Conservation (phyloP, 2,888 invertebrate genomes). For the Hipparchia semele region DNA sequence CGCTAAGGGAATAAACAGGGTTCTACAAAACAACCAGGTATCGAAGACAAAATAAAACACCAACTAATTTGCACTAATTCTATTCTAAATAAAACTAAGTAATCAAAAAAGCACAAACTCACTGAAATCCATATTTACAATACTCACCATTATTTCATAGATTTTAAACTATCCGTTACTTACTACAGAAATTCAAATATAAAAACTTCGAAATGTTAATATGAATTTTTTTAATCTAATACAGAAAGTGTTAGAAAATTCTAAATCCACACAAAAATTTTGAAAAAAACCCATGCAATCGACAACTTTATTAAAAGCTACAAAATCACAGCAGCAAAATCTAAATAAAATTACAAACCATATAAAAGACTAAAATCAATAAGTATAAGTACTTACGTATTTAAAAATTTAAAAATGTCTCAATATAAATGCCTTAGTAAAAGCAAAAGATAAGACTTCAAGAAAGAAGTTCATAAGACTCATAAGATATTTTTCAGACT, state of each 20-base stretch:
- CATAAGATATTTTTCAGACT: not conserved
- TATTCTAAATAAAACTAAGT: conserved; percentile 33
- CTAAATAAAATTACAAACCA: not conserved
- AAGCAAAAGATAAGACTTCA: not conserved
- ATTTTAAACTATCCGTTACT: not conserved
- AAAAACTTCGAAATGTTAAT: not conserved
- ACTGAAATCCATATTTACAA: not conserved
- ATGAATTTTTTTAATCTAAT: not conserved
- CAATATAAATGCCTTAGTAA: not conserved
- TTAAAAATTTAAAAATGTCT: not conserved
- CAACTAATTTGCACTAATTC: conserved; percentile 39
- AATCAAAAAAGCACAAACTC: not conserved
- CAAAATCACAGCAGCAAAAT: not conserved
- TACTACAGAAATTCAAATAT: not conserved
- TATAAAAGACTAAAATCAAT: not conserved
- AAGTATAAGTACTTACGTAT: not conserved
- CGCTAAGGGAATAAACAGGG: not conserved
- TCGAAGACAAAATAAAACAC: conserved; percentile 46
- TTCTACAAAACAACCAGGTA: conserved; percentile 32
- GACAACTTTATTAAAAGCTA: conserved; percentile 4
- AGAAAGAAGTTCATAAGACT: not conserved
- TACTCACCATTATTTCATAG: not conserved
- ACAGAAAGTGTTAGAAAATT: conserved; percentile 40
- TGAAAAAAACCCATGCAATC: not conserved
- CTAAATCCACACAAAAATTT: not conserved